A percentile compares a stretch with the other conserved stretches of the same genome.
Evolutionary conservation across 2,113 vertebrate genomes (phyloP).

Genomic region (Barnardius zonarius): DNA sequence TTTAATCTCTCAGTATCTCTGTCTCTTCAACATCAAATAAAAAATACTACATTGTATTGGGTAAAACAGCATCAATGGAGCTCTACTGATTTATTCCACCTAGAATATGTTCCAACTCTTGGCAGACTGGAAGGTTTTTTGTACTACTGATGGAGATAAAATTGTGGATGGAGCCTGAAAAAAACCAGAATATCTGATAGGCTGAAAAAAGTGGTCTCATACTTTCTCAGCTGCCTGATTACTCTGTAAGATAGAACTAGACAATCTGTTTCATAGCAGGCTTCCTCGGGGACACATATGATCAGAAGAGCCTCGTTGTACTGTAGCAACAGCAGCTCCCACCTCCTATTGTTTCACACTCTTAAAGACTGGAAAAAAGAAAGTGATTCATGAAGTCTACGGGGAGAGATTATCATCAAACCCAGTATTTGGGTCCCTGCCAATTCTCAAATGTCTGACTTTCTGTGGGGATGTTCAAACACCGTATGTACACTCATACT

Average conservation of each 20-base stretch:
- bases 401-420: background rate
- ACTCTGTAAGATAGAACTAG: background rate
- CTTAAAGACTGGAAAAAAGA: background rate
- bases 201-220: slow-evolving; percentile 7
- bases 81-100: background rate
- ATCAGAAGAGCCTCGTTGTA: slow-evolving; percentile 4
- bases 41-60: background rate
- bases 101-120: background rate
- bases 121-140: background rate
- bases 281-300: slow-evolving; percentile 4
- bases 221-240: background rate
- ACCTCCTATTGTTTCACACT: slow-evolving; percentile 14
- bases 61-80: background rate
- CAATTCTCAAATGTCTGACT: background rate
- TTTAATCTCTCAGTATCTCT: background rate
- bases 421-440: background rate
- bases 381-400: background rate
- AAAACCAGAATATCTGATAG: background rate
- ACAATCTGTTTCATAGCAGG: background rate
- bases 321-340: slow-evolving; percentile 29
- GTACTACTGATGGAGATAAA: background rate
- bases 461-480: background rate
- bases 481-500: background rate
- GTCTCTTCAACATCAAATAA: background rate
- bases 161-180: background rate